phyloP scores from a whole-genome alignment of 1,140 invertebrate species.

The Macrosteles quadrilineatus region DNA sequence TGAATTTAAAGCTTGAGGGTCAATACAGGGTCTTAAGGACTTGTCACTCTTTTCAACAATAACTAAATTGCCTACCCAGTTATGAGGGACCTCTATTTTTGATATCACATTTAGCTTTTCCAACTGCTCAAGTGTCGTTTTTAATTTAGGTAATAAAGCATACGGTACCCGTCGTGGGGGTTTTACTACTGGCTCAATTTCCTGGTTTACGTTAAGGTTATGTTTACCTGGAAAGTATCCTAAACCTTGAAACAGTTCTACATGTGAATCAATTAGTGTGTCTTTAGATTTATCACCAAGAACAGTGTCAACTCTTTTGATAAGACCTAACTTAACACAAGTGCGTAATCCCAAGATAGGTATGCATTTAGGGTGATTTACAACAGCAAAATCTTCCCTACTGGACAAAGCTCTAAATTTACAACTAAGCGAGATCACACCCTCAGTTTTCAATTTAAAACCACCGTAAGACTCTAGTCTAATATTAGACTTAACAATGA shows the following conservation, averaged over 20 bases:
- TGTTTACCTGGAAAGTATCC: not conserved
- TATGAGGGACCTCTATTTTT: not conserved
- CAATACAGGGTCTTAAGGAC: conserved; percentile 35
- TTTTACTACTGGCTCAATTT: not conserved
- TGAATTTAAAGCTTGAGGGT: conserved; percentile 39
- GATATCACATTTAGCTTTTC: not conserved
- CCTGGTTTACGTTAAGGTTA: not conserved
- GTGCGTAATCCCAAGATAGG: not conserved
- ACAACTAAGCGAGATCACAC: not conserved
- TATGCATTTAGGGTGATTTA: not conserved
- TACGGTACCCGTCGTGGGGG: not conserved
- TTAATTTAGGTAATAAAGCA: not conserved
- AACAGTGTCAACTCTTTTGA: no score
- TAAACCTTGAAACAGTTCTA: not conserved
- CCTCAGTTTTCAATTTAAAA: not conserved
- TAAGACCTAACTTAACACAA: not conserved
- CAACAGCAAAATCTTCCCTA: conserved; percentile 3
- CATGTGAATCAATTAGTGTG: not conserved
- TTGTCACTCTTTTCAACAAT: conserved; percentile 1
- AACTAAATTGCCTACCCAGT: not conserved
- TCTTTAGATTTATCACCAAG: not conserved
- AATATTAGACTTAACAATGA: not conserved
- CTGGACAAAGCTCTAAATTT: not conserved
- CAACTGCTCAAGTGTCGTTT: conserved; percentile 29
- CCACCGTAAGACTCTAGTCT: not conserved